phyloP scores from a whole-genome alignment of 2,797 vertebrate species.

The Leptoclinus maculatus region DNA sequence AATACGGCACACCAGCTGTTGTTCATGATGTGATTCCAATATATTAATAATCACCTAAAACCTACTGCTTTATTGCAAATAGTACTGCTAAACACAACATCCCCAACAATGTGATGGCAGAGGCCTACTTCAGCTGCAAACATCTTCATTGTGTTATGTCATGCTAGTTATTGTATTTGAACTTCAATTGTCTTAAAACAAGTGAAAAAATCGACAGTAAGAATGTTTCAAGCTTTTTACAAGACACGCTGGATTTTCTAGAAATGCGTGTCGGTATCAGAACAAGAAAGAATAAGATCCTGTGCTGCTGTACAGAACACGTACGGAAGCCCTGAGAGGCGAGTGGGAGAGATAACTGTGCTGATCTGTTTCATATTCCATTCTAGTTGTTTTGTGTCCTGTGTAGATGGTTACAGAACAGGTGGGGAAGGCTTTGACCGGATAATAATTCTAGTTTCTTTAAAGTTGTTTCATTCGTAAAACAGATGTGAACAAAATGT shows the following conservation, averaged over 20 bases:
- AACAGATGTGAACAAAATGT: neutral
- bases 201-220: neutral
- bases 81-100: neutral
- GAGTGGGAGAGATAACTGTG: neutral
- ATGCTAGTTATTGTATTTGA: neutral
- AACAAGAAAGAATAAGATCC: neutral
- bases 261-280: neutral
- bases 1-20: conserved; percentile 13
- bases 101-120: neutral
- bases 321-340: neutral
- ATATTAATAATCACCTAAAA: neutral
- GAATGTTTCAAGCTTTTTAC: neutral
- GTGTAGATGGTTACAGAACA: neutral
- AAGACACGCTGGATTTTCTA: neutral
- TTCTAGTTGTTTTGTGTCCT: neutral
- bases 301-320: neutral
- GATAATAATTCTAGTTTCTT: neutral
- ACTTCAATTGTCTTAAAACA: neutral
- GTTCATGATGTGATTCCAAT: neutral
- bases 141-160: neutral
- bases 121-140: neutral
- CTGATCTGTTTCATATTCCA: neutral
- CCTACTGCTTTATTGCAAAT: neutral
- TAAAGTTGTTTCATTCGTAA: neutral
- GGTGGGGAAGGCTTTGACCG: neutral